phyloP scores from a whole-genome alignment of 2,113 vertebrate species.

The Genyomyrus donnyi region DNA sequence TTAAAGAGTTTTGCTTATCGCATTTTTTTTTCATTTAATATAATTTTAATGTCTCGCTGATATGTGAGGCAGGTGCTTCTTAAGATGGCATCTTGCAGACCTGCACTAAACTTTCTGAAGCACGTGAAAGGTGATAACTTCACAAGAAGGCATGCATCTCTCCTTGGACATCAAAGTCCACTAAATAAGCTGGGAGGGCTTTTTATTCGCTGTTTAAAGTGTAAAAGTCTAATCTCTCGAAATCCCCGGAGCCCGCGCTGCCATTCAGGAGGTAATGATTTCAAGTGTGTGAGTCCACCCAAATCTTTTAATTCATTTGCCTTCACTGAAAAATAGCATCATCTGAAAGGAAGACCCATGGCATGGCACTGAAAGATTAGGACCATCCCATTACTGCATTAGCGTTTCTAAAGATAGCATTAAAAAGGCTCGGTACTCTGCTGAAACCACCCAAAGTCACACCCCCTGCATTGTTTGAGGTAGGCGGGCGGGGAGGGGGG shows the following conservation, averaged over 20 bases:
- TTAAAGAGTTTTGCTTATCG: not conserved
- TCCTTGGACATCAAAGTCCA: slow-evolving; percentile 10
- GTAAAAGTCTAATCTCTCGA: slow-evolving; percentile 1
- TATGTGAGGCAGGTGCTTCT: not conserved
- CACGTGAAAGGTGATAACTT: not conserved
- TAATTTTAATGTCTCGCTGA: not conserved
- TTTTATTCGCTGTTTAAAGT: slow-evolving; percentile 10
- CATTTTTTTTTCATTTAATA: not conserved
- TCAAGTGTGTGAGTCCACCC: not conserved
- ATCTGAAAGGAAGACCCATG: not conserved
- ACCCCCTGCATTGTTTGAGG: not conserved
- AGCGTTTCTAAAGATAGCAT: not conserved
- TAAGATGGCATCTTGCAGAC: not conserved
- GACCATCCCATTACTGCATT: not conserved
- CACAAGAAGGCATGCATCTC: not conserved
- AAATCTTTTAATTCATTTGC: slow-evolving; percentile 15
- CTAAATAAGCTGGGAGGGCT: not conserved
- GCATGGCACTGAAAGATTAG: not conserved
- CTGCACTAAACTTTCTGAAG: not conserved
- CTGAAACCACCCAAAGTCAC: not conserved
- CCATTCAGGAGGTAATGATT: slow-evolving; percentile 7
- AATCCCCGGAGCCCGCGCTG: not conserved
- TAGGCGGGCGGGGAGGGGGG: not conserved
- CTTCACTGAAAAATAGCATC: not conserved
- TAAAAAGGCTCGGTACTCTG: not conserved